These are phyloP conservation scores for Rallus crepitans DNA, from an alignment of 2,797 vertebrate genomes.

Conservation along the genomic window DNA sequence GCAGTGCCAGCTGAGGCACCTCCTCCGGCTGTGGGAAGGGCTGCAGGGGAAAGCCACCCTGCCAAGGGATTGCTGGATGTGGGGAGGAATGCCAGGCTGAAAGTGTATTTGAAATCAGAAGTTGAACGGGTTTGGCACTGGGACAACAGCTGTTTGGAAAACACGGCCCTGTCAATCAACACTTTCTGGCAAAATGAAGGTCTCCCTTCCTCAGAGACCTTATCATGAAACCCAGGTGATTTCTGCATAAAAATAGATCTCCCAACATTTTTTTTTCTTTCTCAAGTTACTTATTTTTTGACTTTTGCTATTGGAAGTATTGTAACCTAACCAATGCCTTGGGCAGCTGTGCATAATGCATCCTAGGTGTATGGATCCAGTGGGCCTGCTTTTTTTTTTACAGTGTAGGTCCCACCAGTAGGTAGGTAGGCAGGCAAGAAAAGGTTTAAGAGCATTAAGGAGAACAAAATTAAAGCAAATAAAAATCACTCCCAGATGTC, in stretches of 20 bases:
- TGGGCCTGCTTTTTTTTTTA: rapidly evolving
- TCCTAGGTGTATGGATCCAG: neutral
- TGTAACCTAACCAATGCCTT: neutral
- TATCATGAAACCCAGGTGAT: rapidly evolving
- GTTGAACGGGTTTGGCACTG: neutral
- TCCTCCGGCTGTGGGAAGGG: neutral
- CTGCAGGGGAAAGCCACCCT: rapidly evolving
- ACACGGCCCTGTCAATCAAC: rapidly evolving
- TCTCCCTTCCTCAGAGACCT: neutral
- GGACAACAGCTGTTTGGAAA: neutral
- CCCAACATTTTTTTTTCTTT: neutral
- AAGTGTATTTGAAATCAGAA: neutral
- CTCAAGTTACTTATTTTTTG: neutral
- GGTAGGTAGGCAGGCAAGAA: no score
- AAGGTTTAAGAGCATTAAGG: no score
- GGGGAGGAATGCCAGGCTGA: neutral
- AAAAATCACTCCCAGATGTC: no score
- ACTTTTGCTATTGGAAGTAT: neutral
- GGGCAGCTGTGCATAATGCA: neutral
- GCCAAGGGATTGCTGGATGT: neutral
- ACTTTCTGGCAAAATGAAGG: neutral
- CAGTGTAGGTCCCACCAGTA: neutral
- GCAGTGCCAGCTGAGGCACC: neutral
- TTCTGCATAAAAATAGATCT: neutral
- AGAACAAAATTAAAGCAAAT: no score